Conservation (phyloP, 2,888 invertebrate species). For the Sarcophaga variegata region DNA sequence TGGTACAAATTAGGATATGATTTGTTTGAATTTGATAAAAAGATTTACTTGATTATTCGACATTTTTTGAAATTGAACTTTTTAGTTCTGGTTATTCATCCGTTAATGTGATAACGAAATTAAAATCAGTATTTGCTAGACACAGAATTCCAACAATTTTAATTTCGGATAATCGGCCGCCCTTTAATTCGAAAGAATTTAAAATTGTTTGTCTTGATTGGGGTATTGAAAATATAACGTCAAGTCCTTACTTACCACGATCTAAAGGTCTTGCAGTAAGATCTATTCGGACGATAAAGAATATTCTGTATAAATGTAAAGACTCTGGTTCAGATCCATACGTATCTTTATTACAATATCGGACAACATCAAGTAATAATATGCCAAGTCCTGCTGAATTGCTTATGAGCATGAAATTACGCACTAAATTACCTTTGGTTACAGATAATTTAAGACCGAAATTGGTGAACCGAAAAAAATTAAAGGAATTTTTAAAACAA, state of each 20-base stretch:
- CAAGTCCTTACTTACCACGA: constrained; percentile 65
- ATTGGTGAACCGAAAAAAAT: background rate
- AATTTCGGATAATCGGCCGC: constrained; percentile 57
- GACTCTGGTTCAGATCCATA: constrained; percentile 51
- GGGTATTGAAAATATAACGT: constrained; percentile 63
- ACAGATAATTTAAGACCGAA: constrained; percentile 9
- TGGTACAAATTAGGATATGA: constrained; percentile 49
- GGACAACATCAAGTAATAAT: constrained; percentile 37
- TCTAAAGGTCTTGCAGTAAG: constrained; percentile 69
- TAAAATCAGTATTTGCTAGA: constrained; percentile 68
- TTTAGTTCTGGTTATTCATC: constrained; percentile 18
- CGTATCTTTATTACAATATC: constrained; percentile 47
- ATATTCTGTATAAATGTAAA: constrained; percentile 49
- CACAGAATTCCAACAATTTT: constrained; percentile 59
- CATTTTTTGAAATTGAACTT: constrained; percentile 15
- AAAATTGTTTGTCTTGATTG: constrained; percentile 52
- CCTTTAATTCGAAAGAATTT: constrained; percentile 53
- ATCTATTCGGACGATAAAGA: constrained; percentile 61
- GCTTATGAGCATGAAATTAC: constrained; percentile 52
- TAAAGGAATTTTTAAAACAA: background rate
- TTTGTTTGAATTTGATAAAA: constrained; percentile 57
- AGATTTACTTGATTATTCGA: constrained; percentile 43
- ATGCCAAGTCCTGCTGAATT: constrained; percentile 58
- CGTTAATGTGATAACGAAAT: background rate
- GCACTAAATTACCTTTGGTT: constrained; percentile 38